Base-by-base conservation (phyloP, 1,140 invertebrate genomes). In the Aphidius gifuensis region DNA sequence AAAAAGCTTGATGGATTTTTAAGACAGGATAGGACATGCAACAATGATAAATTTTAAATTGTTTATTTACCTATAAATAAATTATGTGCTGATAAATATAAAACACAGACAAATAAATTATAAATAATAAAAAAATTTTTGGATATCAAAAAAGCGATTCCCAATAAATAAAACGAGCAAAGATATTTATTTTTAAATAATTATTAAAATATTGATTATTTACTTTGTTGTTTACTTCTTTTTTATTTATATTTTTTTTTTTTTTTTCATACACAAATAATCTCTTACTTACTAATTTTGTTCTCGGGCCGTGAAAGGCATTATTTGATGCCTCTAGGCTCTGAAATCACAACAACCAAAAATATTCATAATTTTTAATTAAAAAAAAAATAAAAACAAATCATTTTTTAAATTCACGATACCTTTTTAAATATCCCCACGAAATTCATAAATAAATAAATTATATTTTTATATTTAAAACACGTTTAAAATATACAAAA, bases 321-420 rank as follows among this genome's bases (percentile, higher is more conserved):
- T 80, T 81, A 80, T 81, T 81, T 77, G 79, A 80, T 78, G 79
- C 80, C 79, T 81, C 80, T 76, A 81, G 75, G 78, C 77, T 81
- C 80, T 81, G 80, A 81, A 81, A 81, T 81, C 79, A 80, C 78
- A 81, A 80, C 67, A 81, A 81, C 71, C 76, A 80, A 72, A 77
- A 73, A 74, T 23, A 11, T 49, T 49, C 16, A 11, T 49, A 21
- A 5, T 77, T 74, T 68, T 74, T 71, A 66, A 74, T 74, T 72
- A 64, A 66, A 69, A 66, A 9, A 38, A 9, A 57, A 46, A 44
- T 54, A 46, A 16, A 9, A 43, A 11, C 43, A 32, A 32, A 11
- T n/a, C 53, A 44, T n/a, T 49, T 5, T 49, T 1, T 6, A 49
- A 44, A 44, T 8, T 32, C 23, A 5, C 7, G 43, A 11, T 44